These are phyloP conservation scores for Dasysyrphus tricinctus DNA, from an alignment of 2,888 invertebrate genomes.

Conservation along the genomic window DNA sequence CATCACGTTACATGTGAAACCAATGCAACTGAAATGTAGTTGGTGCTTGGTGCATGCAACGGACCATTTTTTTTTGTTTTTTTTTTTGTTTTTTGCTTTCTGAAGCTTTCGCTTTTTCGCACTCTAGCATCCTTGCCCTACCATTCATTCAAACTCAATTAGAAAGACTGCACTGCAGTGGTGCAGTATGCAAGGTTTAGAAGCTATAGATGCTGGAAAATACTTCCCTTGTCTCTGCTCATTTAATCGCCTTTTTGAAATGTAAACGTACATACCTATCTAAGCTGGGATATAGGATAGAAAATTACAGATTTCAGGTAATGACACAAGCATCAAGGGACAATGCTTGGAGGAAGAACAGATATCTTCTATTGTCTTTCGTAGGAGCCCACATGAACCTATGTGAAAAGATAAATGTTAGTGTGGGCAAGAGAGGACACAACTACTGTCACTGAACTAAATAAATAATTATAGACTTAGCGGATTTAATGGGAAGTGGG, in stretches of 20 bases:
- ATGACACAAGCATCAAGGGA: constrained; percentile 59
- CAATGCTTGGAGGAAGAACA: constrained; percentile 28
- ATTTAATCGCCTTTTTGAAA: constrained; percentile 48
- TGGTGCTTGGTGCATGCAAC: constrained; percentile 31
- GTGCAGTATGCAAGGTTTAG: constrained; percentile 34
- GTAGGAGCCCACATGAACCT: not conserved
- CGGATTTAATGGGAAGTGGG: constrained; percentile 30
- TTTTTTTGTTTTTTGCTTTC: not conserved
- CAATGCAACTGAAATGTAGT: constrained; percentile 40
- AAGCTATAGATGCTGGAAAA: constrained; percentile 30
- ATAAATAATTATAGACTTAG: constrained; percentile 56
- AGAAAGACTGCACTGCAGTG: constrained; percentile 68
- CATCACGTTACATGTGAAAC: constrained; percentile 38
- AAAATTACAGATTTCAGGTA: constrained; percentile 68
- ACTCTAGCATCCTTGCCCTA: constrained; percentile 20
- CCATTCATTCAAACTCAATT: constrained; percentile 68
- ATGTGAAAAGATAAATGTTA: not conserved
- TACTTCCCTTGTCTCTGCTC: constrained; percentile 53
- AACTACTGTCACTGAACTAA: constrained; percentile 21
- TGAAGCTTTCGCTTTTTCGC: constrained; percentile 16
- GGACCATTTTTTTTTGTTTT: constrained; percentile 20
- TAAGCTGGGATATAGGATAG: constrained; percentile 4
- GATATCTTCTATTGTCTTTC: constrained; percentile 23
- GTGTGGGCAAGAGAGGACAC: not conserved
- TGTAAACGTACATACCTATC: constrained; percentile 14